These are phyloP conservation scores for Nansenia antarctica DNA, from an alignment of 2,113 vertebrate genomes.

Conservation along the genomic window DNA sequence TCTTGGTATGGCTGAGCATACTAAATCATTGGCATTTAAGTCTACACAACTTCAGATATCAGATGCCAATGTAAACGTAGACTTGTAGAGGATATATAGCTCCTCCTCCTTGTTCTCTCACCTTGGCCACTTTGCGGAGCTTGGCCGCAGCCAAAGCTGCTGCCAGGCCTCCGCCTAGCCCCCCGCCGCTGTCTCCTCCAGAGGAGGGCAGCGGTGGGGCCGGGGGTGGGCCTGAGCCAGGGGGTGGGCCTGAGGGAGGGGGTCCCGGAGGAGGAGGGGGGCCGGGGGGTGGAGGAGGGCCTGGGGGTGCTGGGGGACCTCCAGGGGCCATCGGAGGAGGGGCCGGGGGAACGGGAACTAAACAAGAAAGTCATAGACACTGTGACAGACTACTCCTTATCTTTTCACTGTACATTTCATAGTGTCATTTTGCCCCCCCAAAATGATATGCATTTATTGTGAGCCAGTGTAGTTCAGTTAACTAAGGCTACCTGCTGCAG, in stretches of 20 bases:
- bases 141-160: slow-evolving; percentile 86
- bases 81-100: not conserved
- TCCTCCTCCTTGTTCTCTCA: slow-evolving; percentile 41
- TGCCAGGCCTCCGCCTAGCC: slow-evolving; percentile 70
- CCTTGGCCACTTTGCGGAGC: slow-evolving; percentile 86
- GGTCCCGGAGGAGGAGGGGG: slow-evolving; percentile 62
- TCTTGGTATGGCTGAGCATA: not conserved
- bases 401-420: too few species aligned
- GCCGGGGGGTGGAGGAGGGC: slow-evolving; percentile 32
- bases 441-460: too few species aligned
- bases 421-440: too few species aligned
- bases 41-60: not conserved
- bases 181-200: slow-evolving; percentile 56
- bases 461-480: too few species aligned
- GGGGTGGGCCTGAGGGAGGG: slow-evolving; percentile 72
- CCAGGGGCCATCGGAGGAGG: slow-evolving; percentile 51
- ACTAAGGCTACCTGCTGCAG: slow-evolving; percentile 56
- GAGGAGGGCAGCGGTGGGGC: slow-evolving; percentile 77
- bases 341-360: slow-evolving; percentile 52
- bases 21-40: not conserved
- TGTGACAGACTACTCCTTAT: not conserved
- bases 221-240: slow-evolving; percentile 76
- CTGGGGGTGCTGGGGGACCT: slow-evolving; percentile 46
- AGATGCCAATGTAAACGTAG: not conserved
- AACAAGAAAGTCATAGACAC: not conserved